These are phyloP conservation scores for Pterois miles DNA, from an alignment of 2,797 vertebrate species.

Conservation along the genomic window DNA sequence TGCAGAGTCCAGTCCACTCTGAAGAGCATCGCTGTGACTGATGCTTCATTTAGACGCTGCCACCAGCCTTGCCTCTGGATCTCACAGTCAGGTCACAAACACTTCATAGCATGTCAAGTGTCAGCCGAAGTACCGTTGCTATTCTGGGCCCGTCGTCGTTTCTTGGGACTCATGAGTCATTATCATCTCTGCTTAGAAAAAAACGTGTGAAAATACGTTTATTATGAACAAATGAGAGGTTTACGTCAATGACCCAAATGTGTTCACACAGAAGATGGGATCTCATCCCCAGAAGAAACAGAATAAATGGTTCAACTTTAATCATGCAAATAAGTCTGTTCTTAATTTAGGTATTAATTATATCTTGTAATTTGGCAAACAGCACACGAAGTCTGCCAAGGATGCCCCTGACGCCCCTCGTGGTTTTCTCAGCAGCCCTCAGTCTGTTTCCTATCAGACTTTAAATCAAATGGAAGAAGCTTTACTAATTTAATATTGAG, in stretches of 20 bases:
- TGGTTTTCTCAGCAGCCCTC: slow-evolving; percentile 35
- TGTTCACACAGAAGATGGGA: slow-evolving; percentile 41
- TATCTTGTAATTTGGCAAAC: slow-evolving; percentile 64
- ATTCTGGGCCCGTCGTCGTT: slow-evolving; percentile 35
- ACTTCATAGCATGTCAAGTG: slow-evolving; percentile 59
- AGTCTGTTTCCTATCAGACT: slow-evolving; percentile 52
- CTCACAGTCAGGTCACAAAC: slow-evolving; percentile 57
- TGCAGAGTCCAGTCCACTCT: slow-evolving; percentile 38
- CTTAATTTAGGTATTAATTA: slow-evolving; percentile 77
- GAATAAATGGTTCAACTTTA: slow-evolving; percentile 56
- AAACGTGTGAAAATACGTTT: slow-evolving; percentile 21
- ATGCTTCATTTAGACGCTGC: slow-evolving; percentile 56
- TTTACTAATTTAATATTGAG: slow-evolving; percentile 59
- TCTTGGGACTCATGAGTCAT: slow-evolving; percentile 40
- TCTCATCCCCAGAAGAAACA: slow-evolving; percentile 39
- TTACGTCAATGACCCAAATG: slow-evolving; percentile 34
- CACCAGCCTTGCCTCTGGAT: slow-evolving; percentile 20
- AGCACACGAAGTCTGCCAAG: slow-evolving; percentile 51
- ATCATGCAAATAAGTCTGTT: slow-evolving; percentile 63
- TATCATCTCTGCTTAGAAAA: slow-evolving; percentile 30
- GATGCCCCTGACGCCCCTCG: slow-evolving; percentile 38
- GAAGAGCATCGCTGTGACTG: slow-evolving; percentile 50
- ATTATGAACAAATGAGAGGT: not conserved
- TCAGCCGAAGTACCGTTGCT: slow-evolving; percentile 44
- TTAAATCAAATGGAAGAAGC: slow-evolving; percentile 43